Evolutionary conservation across 2,888 invertebrate species (phyloP), one percentile per base, ranked within the genome.

Genomic region (Epirrhoe tristata): DNA sequence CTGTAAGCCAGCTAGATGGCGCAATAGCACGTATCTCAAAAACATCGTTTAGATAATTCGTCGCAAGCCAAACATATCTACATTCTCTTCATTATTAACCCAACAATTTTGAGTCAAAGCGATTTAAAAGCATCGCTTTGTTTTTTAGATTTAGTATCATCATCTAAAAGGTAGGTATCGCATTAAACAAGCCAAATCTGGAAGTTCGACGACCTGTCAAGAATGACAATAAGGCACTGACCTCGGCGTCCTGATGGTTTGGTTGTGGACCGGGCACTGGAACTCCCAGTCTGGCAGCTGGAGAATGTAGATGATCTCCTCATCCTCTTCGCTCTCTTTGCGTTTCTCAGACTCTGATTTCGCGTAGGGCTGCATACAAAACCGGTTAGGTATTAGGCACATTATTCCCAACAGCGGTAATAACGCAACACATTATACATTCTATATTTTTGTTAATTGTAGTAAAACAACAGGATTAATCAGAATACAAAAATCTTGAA

Each of bases 221-320:
- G 39, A 43, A 43, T 5, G 12, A 12, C 12, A 12, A 43, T 12
- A 4, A 12, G 12, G 51, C 1, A 62, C 66, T 34, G 69, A 92
- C 93, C 93, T 89, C 12, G 93, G 93, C 7, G 91, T 92, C 61
- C 79, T 82, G 17, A 93, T 85, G 0, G 82, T 83, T 66, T 88
- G 81, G 24, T 90, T 83, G 68, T 93, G 93, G 0, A 84, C 77
- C 0, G 93, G 92, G 64, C 93, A 93, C 58, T 83, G 81, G 70
- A 80, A 87, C 71, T 91, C 91, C 84, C 84, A 90, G 69, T 93
- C 93, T 0, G 93, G 93, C 57, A 93, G 76, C 74, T 92, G 92
- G 1, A 93, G 77, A 56, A 93, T 89, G 67, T 93, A 93, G 63
- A 93, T 89, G 3, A 92, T 81, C 77, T 93, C 93, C 69, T 91